Conservation (phyloP, 2,888 invertebrate genomes). For the Miltochrista miniata region DNA sequence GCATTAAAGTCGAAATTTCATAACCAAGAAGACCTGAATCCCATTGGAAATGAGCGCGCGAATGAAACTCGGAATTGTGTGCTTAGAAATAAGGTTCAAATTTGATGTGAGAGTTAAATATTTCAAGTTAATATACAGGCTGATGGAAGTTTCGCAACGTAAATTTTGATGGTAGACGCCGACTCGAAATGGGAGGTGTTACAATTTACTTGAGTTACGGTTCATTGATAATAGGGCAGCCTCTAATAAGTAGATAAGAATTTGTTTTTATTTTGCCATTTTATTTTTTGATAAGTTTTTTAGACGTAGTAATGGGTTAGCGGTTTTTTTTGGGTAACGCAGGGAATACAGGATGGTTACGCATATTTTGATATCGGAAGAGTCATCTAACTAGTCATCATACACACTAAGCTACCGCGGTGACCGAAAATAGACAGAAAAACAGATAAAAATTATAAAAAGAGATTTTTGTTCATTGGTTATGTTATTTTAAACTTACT, state of each 20-base stretch:
- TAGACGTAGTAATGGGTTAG: no score
- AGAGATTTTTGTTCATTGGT: no score
- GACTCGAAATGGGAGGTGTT: constrained; percentile 14
- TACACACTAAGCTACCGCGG: no score
- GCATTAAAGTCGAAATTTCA: constrained; percentile 19
- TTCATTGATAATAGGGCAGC: no score
- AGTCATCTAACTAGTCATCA: no score
- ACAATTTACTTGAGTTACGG: not conserved
- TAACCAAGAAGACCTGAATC: not conserved
- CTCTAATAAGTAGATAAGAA: not conserved
- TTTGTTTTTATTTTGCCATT: not conserved
- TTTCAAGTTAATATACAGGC: constrained; percentile 29
- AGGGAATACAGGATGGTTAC: no score
- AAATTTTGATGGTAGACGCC: constrained; percentile 24
- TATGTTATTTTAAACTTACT: no score
- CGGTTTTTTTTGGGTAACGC: no score
- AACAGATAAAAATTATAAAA: no score
- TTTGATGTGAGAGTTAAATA: constrained; percentile 11
- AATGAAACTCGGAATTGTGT: constrained; percentile 16
- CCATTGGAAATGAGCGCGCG: not conserved
- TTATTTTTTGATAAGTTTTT: no score
- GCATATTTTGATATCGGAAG: no score
- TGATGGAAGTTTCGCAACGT: constrained; percentile 45
- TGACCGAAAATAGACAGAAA: no score
- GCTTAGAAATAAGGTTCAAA: constrained; percentile 16